Base-by-base conservation (phyloP, 2,888 invertebrate genomes). In the Eristalis intricaria region DNA sequence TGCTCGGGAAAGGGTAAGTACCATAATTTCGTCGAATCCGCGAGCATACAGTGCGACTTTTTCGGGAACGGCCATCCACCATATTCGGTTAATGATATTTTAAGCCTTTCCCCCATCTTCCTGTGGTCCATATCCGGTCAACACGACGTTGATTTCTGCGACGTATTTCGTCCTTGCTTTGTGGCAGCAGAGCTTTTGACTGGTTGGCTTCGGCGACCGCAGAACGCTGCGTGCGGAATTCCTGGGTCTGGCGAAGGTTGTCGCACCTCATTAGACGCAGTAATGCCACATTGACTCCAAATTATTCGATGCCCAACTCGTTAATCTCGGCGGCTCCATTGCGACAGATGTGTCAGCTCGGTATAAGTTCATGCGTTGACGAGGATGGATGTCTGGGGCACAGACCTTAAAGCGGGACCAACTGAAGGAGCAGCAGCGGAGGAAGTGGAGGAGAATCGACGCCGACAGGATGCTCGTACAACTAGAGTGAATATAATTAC, bases 231-330 rank as follows among this genome's bases (percentile, higher is more conserved):
- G 15, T 15, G 43, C n/a, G 43, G 43, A 19, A 19, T 15, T 4
- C 7, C n/a, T n/a, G n/a, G 7, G n/a, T 7, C n/a, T n/a, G 50
- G 50, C 19, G 19, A 50, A 32, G 60, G 71, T 65, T 58, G 76
- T 78, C 70, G 70, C 70, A 78, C 74, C 74, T 83, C 78, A 83
- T 86, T 78, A 86, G 69, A 75, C 68, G 69, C 77, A 60, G 73
- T 85, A 69, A 77, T 70, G 77, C 63, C 77, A 82, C 85, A 82
- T 82, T 77, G 73, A 74, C 73, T 77, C 69, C 64, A 58, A 74
- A 40, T 3, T 23, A 35, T 74, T 69, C 61, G 70, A 58, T 69
- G 60, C 23, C 73, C 61, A 68, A 63, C 63, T 74, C 63, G 65
- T 79, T 79, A 66, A 79, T 66, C 68, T 26, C 5, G 15, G 64